phyloP scores from a whole-genome alignment of 2,113 vertebrate species.

The Theristicus caerulescens region DNA sequence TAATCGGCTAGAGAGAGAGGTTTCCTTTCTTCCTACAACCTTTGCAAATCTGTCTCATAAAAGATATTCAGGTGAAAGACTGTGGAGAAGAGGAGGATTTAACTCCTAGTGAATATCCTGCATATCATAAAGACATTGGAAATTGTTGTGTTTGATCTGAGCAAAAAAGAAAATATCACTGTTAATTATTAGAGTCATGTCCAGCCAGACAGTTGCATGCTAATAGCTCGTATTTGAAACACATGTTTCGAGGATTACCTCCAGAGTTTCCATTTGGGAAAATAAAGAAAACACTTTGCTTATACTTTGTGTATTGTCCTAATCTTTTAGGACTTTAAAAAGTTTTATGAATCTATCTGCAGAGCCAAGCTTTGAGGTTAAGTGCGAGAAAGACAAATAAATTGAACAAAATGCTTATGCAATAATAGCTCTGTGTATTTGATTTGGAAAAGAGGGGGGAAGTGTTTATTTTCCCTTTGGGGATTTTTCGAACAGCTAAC shows the following conservation, averaged over 20 bases:
- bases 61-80: not conserved
- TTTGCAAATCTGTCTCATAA: not conserved
- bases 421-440: not conserved
- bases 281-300: not conserved
- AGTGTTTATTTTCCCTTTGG: not conserved
- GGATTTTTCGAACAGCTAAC: not conserved
- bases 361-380: not conserved
- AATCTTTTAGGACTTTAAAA: not conserved
- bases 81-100: not conserved
- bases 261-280: not conserved
- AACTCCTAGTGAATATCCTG: not conserved
- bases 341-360: not conserved
- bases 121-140: not conserved
- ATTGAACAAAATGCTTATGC: not conserved
- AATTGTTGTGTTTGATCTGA: not conserved
- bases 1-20: not conserved
- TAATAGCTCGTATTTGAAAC: not conserved
- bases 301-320: not conserved
- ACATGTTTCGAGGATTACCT: not conserved
- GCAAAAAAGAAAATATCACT: not conserved
- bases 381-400: not conserved
- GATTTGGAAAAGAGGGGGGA: not conserved
- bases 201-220: fast-evolving
- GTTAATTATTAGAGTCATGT: not conserved
- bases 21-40: not conserved